phyloP scores from a whole-genome alignment of 2,113 vertebrate genomes.

The human region DNA sequence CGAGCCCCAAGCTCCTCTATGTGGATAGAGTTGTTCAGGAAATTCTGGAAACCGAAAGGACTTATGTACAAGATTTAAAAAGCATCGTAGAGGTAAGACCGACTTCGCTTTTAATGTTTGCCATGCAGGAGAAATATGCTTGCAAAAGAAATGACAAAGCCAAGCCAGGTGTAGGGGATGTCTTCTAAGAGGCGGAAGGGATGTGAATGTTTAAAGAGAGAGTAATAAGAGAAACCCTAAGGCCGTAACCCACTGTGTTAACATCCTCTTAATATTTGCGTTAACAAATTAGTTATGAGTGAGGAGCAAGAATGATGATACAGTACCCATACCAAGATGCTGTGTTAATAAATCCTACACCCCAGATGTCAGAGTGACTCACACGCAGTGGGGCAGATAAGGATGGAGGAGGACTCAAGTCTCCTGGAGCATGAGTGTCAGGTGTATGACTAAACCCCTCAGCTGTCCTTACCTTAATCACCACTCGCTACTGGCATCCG shows the following conservation, averaged over 20 bases:
- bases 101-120: neutral
- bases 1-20: slow-evolving; percentile 92
- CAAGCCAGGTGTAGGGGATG: neutral
- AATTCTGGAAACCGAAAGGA: slow-evolving; percentile 96
- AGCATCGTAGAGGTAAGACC: slow-evolving; percentile 95
- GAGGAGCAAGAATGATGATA: too few species aligned
- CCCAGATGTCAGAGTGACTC: neutral
- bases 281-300: neutral
- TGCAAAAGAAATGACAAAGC: neutral
- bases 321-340: accelerated
- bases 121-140: neutral
- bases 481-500: neutral
- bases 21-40: slow-evolving; percentile 98
- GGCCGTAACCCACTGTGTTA: neutral
- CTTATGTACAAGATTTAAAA: slow-evolving; percentile 95
- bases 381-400: neutral
- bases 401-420: neutral
- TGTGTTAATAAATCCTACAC: neutral
- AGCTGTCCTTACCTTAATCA: neutral
- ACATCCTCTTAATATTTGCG: neutral
- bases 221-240: neutral
- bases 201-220: neutral
- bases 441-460: neutral
- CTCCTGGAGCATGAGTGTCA: neutral
- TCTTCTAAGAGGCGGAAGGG: neutral